These are phyloP conservation scores for Carposina sasakii DNA, from an alignment of 1,140 invertebrate species.

Conservation along the genomic window DNA sequence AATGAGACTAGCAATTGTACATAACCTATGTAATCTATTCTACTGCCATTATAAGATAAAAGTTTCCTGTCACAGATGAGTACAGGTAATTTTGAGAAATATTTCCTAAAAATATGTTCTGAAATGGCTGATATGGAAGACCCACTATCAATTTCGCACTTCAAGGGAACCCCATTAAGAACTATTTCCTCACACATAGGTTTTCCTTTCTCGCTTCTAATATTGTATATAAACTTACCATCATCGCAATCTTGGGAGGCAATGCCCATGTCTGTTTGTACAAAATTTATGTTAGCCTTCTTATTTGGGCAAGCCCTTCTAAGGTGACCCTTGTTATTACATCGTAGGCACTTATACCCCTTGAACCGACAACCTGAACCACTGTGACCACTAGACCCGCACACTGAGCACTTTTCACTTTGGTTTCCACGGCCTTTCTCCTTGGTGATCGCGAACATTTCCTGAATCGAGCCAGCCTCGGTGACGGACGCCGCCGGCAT, in stretches of 20 bases:
- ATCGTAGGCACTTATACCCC: not conserved
- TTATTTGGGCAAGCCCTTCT: not conserved
- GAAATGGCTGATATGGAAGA: not conserved
- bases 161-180: not conserved
- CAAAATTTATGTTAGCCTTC: not conserved
- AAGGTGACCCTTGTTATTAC: not conserved
- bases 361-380: not conserved
- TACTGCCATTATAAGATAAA: not conserved
- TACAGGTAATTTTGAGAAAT: not conserved
- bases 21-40: not conserved
- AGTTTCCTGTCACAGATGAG: not conserved
- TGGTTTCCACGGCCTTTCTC: not conserved
- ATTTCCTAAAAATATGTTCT: not conserved
- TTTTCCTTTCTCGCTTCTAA: not conserved
- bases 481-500: not conserved
- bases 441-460: not conserved
- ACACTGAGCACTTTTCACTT: not conserved
- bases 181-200: not conserved
- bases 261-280: not conserved
- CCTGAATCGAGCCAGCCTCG: not conserved
- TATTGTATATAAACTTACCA: not conserved
- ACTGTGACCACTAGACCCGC: not conserved
- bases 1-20: not conserved
- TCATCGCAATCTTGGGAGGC: not conserved
- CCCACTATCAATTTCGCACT: slow-evolving; percentile 3